These are phyloP conservation scores for Hippolais icterina DNA, from an alignment of 2,113 vertebrate species.

Conservation along the genomic window DNA sequence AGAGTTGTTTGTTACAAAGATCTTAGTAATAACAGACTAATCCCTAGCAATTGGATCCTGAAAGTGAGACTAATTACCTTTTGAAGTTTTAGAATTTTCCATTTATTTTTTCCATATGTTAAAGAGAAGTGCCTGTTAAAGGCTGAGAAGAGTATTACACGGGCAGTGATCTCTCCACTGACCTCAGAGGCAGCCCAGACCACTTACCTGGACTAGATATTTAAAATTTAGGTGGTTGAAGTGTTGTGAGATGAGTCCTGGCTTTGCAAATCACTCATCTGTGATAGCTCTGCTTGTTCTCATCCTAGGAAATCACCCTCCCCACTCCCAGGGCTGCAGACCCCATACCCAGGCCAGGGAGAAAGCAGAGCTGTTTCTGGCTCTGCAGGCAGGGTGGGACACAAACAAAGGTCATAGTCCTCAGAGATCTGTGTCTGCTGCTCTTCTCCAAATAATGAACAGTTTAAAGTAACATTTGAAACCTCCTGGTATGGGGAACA, in stretches of 20 bases:
- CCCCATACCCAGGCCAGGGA: background rate
- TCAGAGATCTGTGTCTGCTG: background rate
- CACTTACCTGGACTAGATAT: background rate
- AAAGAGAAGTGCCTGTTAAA: background rate
- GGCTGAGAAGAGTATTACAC: background rate
- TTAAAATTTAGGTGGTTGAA: background rate
- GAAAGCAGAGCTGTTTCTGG: background rate
- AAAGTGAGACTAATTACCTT: background rate
- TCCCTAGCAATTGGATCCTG: background rate
- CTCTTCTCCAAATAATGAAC: background rate
- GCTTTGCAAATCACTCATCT: background rate
- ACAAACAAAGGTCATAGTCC: background rate
- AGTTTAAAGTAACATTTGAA: background rate
- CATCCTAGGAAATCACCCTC: background rate
- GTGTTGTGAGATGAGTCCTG: background rate
- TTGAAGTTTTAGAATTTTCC: background rate
- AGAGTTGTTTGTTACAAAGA: background rate
- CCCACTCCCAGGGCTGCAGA: background rate
- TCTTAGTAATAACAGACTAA: background rate
- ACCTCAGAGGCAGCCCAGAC: background rate
- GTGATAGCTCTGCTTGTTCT: background rate
- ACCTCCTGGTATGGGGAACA: background rate
- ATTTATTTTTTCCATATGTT: background rate
- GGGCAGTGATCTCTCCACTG: background rate
- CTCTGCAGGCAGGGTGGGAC: fast-evolving